Evolutionary conservation across 92 coral and sea anemone species (phyloP).

Genomic region (Phenganax stokvisi): DNA sequence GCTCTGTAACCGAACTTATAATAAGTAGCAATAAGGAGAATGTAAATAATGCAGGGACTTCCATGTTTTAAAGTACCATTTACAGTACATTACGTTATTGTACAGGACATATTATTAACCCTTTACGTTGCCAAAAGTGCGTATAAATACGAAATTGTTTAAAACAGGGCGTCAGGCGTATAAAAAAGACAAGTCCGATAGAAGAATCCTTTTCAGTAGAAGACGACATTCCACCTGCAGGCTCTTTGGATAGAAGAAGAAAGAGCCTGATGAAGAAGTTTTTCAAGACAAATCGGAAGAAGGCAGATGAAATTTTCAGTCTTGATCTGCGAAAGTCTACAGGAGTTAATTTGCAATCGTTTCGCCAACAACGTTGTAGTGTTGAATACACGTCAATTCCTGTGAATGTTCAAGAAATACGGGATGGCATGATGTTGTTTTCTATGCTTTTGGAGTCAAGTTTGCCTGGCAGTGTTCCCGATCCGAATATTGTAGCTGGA

Average conservation of each 20-base stretch:
- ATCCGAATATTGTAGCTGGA: slow-evolving; percentile 94
- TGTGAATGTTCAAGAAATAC: slow-evolving; percentile 67
- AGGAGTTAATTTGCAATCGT: slow-evolving; percentile 1
- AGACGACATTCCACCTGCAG: slow-evolving; percentile 17
- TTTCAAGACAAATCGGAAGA: slow-evolving; percentile 64
- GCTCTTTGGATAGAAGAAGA: slow-evolving; percentile 32
- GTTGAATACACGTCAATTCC: slow-evolving; percentile 78
- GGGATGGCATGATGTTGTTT: slow-evolving; percentile 81
- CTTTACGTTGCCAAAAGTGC: too few species aligned
- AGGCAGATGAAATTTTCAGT: slow-evolving; percentile 69
- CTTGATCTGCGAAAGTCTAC: slow-evolving; percentile 19
- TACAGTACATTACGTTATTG: too few species aligned
- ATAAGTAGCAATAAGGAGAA: too few species aligned
- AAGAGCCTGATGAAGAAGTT: slow-evolving; percentile 64
- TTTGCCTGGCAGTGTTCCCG: slow-evolving; percentile 93
- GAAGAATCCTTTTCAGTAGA: slow-evolving; percentile 33
- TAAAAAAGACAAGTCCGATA: slow-evolving; percentile 19
- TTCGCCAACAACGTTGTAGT: slow-evolving; percentile 7
- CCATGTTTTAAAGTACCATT: too few species aligned
- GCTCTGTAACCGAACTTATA: too few species aligned
- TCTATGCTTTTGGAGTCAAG: slow-evolving; percentile 72
- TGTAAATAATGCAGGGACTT: too few species aligned
- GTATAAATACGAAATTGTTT: background rate
- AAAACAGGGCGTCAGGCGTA: slow-evolving; percentile 10
- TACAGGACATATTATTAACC: too few species aligned